Base-by-base conservation (phyloP, 2,113 vertebrate species). In the Pogona vitticeps region DNA sequence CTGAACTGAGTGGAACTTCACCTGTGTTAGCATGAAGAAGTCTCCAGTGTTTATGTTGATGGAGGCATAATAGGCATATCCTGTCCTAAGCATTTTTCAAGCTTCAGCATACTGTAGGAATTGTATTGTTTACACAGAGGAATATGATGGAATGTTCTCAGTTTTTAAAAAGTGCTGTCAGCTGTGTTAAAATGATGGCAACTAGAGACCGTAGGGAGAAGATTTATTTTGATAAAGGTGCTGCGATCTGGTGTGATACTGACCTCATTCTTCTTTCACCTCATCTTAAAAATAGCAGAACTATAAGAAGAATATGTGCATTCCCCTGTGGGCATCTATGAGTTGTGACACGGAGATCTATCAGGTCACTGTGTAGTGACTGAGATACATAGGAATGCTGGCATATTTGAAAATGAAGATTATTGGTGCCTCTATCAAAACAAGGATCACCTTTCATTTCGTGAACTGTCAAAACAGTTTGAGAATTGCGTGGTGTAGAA, bases 191-290 rank as follows among this genome's bases (percentile, higher is more conserved):
- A 40, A 42, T 40, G 12, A 20, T 42, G 67, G 28, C 52, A 71
- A 38, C 65, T 65, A 18, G 82, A 72, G 10, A 86, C 5, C 76
- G 42, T 33, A 23, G 40, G 46, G 26, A 59, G 21, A n/a, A 82
- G 28, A 70, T 72, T 59, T 80, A 67, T 38, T 80, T 61, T 86
- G 31, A 80, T 42, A 72, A 72, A 73, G 17, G 67, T 42, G 56
- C 56, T 72, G 52, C 28, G 33, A 72, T 72, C 68, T 31, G 72
- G 36, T 46, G 56, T 80, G 58, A 80, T 72, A 80, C 18, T 72
- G 76, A 80, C 56, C 56, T 86, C 67, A 20, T 79, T 79, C 33
- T 80, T 72, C 38, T 71, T 86, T 79, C 36, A 76, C 36, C 71
- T 63, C 70, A 56, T 63, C 17, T 84, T 75, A 58, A 79, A 86